Evolutionary conservation across 1,140 invertebrate species (phyloP).

Genomic region (Nylanderia fulva): DNA sequence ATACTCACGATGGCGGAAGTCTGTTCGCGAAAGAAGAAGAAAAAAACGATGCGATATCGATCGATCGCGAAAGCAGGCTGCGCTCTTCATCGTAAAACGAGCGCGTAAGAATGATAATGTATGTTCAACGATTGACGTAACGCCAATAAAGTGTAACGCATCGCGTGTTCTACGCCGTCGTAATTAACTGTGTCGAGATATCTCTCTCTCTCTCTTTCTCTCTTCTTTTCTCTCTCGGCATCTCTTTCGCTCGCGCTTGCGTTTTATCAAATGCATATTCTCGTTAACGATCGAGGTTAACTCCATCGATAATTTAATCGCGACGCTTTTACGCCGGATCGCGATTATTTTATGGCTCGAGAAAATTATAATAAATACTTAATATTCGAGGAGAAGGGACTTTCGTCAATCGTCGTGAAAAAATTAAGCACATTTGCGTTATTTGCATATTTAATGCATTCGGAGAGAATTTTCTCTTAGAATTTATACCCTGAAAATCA

Average conservation of each 20-base stretch:
- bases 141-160: slow-evolving; percentile 24
- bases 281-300: slow-evolving; percentile 7
- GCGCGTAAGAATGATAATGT: background rate
- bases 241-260: slow-evolving; percentile 8
- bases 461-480: too few relatives aligned
- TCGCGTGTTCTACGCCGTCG: background rate
- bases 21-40: too few relatives aligned
- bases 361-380: slow-evolving; percentile 29
- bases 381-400: background rate
- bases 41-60: background rate
- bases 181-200: slow-evolving; percentile 44
- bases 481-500: too few relatives aligned
- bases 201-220: background rate
- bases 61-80: slow-evolving; percentile 18
- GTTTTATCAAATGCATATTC: background rate
- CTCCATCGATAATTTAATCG: slow-evolving; percentile 24
- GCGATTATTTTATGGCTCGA: background rate
- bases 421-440: too few relatives aligned
- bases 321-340: slow-evolving; percentile 2
- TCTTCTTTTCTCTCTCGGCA: background rate
- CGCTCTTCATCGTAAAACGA: slow-evolving; percentile 4
- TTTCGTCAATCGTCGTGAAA: too few relatives aligned
- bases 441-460: too few relatives aligned
- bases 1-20: background rate
- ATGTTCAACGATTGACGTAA: slow-evolving; percentile 54